Evolutionary conservation across 2,888 invertebrate genomes (phyloP).

Genomic region (Harpalus rufipes): DNA sequence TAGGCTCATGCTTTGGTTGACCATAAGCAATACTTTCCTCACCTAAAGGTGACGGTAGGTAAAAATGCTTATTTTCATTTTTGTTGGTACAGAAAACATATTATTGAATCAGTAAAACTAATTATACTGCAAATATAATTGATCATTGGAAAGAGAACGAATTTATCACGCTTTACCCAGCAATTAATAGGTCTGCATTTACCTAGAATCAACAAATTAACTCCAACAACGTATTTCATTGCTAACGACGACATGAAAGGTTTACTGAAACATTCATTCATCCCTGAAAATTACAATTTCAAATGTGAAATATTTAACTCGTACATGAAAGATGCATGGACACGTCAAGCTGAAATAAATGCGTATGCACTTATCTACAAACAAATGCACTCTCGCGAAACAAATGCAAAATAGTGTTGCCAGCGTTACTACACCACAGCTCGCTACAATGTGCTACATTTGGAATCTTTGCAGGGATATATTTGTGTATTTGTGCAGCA

Average conservation of each 20-base stretch:
- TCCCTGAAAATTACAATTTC: constrained; percentile 43
- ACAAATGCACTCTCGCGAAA: constrained; percentile 47
- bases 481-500: constrained; percentile 26
- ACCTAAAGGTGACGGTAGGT: too few relatives aligned
- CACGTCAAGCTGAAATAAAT: constrained; percentile 44
- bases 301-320: constrained; percentile 46
- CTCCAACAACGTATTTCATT: not conserved
- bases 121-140: not conserved
- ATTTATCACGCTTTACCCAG: not conserved
- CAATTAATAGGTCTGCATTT: not conserved
- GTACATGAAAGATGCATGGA: constrained; percentile 48
- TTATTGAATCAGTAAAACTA: not conserved
- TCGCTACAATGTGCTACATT: constrained; percentile 19
- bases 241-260: not conserved
- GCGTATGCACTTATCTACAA: constrained; percentile 43
- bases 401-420: constrained; percentile 44
- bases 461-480: constrained; percentile 28
- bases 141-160: not conserved
- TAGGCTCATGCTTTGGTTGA: too few relatives aligned
- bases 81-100: not conserved
- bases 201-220: constrained; percentile 16
- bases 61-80: too few relatives aligned
- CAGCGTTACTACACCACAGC: not conserved
- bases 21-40: too few relatives aligned
- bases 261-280: constrained; percentile 6